Evolutionary conservation across 1,140 invertebrate genomes (phyloP).

Genomic region (Helicoverpa zea): DNA sequence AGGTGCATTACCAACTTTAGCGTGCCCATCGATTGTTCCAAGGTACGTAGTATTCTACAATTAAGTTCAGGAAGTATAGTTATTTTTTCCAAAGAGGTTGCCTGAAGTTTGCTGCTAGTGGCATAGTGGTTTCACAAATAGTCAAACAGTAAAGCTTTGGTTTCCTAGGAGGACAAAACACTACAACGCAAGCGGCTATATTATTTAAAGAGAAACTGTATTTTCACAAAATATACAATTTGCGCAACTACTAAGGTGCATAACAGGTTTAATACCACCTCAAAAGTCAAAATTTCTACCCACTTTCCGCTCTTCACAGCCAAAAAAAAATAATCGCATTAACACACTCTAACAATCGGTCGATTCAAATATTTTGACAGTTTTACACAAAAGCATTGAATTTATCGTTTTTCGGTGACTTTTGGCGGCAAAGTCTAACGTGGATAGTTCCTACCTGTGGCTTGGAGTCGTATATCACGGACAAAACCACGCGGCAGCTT

Average conservation of each 20-base stretch:
- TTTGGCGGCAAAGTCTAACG: not conserved
- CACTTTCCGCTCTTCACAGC: not conserved
- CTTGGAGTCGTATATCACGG: not conserved
- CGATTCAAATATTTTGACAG: conserved; percentile 38
- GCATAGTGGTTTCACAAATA: too few relatives aligned
- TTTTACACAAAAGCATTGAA: conserved; percentile 21
- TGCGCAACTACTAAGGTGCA: not conserved
- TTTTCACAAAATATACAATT: not conserved
- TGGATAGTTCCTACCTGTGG: not conserved
- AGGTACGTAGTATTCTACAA: too few relatives aligned
- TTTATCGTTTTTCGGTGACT: conserved; percentile 24
- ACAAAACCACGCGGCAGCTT: not conserved
- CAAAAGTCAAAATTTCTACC: not conserved
- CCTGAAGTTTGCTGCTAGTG: too few relatives aligned
- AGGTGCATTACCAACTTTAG: too few relatives aligned
- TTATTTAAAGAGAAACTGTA: too few relatives aligned
- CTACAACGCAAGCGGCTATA: too few relatives aligned
- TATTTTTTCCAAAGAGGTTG: too few relatives aligned
- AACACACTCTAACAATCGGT: conserved; percentile 5
- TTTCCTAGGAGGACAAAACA: too few relatives aligned
- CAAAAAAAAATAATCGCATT: not conserved
- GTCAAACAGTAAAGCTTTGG: too few relatives aligned
- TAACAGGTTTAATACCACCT: not conserved
- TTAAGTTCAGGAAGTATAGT: too few relatives aligned
- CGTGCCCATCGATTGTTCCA: too few relatives aligned